Evolutionary conservation across 2,113 vertebrate genomes (phyloP).

Genomic region (Alexandromys fortis): DNA sequence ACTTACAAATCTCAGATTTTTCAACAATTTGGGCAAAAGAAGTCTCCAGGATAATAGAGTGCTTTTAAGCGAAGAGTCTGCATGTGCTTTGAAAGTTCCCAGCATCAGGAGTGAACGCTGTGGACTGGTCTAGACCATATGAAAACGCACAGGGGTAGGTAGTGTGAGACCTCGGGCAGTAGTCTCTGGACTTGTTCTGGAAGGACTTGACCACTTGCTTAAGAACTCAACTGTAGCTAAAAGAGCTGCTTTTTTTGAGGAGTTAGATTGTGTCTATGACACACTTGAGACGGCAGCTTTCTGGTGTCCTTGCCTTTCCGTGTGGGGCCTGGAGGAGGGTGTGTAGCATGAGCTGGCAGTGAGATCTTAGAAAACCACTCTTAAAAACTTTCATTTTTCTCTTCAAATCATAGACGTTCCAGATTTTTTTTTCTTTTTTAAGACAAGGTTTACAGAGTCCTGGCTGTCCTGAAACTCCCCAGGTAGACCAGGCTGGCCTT

Average conservation of each 20-base stretch:
- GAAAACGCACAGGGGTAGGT: neutral
- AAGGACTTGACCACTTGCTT: neutral
- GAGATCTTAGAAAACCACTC: neutral
- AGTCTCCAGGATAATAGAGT: neutral
- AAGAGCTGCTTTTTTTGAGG: conserved; percentile 30
- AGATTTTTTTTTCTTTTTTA: neutral
- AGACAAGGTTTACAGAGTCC: neutral
- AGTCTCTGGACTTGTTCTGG: neutral
- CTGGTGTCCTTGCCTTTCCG: neutral
- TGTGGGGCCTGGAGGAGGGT: neutral
- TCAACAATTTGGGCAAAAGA: neutral
- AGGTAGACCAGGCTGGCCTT: neutral
- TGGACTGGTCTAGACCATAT: neutral
- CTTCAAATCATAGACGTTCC: neutral
- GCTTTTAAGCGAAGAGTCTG: conserved; percentile 30
- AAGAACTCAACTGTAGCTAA: conserved; percentile 3
- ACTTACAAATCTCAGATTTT: conserved; percentile 6
- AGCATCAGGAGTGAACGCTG: neutral
- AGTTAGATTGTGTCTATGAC: conserved; percentile 10
- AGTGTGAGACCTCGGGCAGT: neutral
- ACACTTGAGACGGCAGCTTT: neutral
- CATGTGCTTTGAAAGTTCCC: neutral
- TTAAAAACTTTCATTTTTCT: neutral
- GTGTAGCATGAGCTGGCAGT: neutral
- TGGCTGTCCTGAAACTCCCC: neutral